Base-by-base conservation (phyloP, 2,888 invertebrate species). In the Poecilobothrus nobilitatus region DNA sequence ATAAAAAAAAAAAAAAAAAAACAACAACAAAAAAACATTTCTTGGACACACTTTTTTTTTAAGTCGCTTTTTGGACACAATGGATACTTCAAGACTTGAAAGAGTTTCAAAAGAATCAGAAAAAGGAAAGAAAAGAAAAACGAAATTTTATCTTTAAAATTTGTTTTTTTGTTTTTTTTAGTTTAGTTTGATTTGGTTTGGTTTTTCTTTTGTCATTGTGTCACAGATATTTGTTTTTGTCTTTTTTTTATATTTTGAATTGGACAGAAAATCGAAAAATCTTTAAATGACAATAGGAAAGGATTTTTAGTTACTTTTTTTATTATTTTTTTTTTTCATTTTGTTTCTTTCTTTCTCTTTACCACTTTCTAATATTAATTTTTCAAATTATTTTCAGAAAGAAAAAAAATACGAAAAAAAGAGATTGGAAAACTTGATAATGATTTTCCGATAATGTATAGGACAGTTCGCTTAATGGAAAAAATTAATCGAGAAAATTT, bases 11-110 rank as follows among this genome's bases (percentile, higher is more conserved):
- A 37, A 53, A 44, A 44, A 10, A 10, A 15, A 44, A 44, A 44
- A 44, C 12, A 44, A 10, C 44, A 44, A n/a, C n/a, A n/a, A n/a
- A n/a, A n/a, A n/a, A n/a, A n/a, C n/a, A 27, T 27, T 27, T 27
- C 27, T 27, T 27, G 27, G 27, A 27, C 27, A 27, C 27, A 27
- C 27, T 27, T 27, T 27, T 27, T 27, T 27, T 27, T 27, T 27
- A 27, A 27, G 27, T 27, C 27, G 18, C 53, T 53, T 53, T 18
- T 27, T 53, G 53, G 53, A 53, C 53, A 53, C 53, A 53, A 53
- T 53, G 18, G 53, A 53, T 53, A 53, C 53, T 53, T 53, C 53
- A 53, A 53, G 53, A 53, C 53, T 53, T 53, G 53, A 53, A 53
- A 53, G 53, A 53, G 53, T 53, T 53, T 53, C 53, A 53, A 53